These are phyloP conservation scores for Entomobrya multifasciata DNA, from an alignment of 2,888 invertebrate genomes.

Conservation along the genomic window DNA sequence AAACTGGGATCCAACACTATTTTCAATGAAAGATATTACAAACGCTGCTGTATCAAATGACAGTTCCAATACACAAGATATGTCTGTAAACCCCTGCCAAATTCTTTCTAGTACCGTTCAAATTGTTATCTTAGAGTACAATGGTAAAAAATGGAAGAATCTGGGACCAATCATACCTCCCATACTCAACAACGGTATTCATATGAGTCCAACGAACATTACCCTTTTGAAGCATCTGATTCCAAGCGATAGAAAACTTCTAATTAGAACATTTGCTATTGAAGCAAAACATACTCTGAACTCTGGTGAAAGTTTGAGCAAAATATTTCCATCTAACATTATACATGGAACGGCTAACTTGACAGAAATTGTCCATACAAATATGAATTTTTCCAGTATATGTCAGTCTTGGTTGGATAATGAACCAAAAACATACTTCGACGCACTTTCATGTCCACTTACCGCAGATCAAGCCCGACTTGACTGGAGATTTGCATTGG, in stretches of 20 bases:
- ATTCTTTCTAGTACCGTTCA: background rate
- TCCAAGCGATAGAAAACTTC: background rate
- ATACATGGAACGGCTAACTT: background rate
- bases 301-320: background rate
- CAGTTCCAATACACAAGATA: background rate
- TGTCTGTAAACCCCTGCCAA: background rate
- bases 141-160: conserved; percentile 34
- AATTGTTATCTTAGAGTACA: conserved; percentile 33
- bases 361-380: background rate
- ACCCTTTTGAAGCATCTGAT: background rate
- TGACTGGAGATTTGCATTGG: conserved; percentile 35
- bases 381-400: background rate
- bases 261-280: conserved; percentile 6
- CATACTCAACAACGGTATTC: conserved; percentile 27
- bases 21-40: conserved; percentile 1
- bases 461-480: conserved; percentile 9
- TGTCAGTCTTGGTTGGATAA: conserved; percentile 18
- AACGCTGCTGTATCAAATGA: background rate
- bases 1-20: conserved; percentile 16
- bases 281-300: background rate
- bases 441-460: conserved; percentile 22
- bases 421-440: background rate
- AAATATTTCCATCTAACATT: background rate
- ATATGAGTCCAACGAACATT: conserved; percentile 2
- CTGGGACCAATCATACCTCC: background rate